Conservation (phyloP, 2,797 vertebrate species). For the Protosalanx chinensis region DNA sequence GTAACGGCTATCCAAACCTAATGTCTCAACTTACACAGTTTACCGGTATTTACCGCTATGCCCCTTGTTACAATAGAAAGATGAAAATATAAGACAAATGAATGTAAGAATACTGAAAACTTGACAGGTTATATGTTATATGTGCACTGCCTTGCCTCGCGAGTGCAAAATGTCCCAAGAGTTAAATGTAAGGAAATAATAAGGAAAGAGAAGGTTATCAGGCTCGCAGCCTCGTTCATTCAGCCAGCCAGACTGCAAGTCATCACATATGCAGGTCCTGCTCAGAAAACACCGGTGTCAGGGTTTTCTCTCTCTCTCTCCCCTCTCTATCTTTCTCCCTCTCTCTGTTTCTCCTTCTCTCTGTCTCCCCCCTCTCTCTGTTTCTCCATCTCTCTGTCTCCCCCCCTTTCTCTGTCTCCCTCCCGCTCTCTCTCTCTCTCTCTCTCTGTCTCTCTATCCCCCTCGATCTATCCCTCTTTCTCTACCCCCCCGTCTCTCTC, state of each 20-base stretch:
- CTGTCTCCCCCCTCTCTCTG: too few species aligned
- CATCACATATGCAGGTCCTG: conserved; percentile 70
- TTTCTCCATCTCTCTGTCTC: too few species aligned
- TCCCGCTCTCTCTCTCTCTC: conserved; percentile 19
- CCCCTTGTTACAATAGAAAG: not conserved
- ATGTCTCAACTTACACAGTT: not conserved
- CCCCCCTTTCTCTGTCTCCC: not conserved
- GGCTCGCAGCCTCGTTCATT: conserved; percentile 62
- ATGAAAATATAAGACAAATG: not conserved
- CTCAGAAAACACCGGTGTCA: conserved; percentile 59
- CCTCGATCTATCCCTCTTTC: conserved; percentile 26
- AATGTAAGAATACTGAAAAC: not conserved
- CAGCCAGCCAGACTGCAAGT: conserved; percentile 71
- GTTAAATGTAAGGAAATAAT: conserved; percentile 74
- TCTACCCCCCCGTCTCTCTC: not conserved
- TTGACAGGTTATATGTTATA: not conserved
- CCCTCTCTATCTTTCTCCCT: conserved; percentile 12
- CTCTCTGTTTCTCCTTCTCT: too few species aligned
- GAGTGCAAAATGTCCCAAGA: conserved; percentile 57
- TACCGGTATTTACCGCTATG: not conserved
- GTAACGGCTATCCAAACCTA: not conserved
- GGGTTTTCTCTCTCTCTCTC: conserved; percentile 46
- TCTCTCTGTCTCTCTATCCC: conserved; percentile 20
- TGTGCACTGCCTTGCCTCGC: conserved; percentile 40
- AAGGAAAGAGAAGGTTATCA: conserved; percentile 72